Base-by-base conservation (phyloP, 2,113 vertebrate genomes). In the Aleadryas rufinucha region DNA sequence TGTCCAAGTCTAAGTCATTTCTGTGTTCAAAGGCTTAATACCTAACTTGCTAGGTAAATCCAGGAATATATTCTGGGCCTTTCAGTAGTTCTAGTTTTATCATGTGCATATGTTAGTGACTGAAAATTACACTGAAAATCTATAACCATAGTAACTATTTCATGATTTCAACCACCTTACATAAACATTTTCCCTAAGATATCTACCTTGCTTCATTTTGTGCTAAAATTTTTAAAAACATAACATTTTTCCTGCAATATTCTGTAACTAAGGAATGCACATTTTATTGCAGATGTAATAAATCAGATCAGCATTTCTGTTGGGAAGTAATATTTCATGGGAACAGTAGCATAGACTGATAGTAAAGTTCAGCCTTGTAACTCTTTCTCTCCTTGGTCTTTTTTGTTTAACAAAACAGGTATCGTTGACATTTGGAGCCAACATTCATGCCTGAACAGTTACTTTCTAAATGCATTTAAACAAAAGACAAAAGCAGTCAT, bases 401-500 rank as follows among this genome's bases (percentile, higher is more conserved):
- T 93, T 84, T 86, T 65, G 76, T 89, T 68, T 68, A 87, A 83
- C 50, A 74, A 94, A 97, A 93, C 92, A 98, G 95, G 74, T 98
- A 95, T 93, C 79, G 44, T n/a, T 90, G 86, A 78, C 87, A 89
- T 68, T 96, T 94, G 70, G 37, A 95, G 70, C 82, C 64, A 81
- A 69, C 37, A 65, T 94, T 94, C 95, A 88, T 96, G 96, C 65
- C 96, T 87, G 72, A 95, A 78, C 95, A 97, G 44, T n/a, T 92
- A 81, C 80, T 82, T 93, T 95, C 76, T 93, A 78, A 91, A 91
- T 33, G 75, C 75, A 92, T 79, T 91, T 90, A 85, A 91, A 92
- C 83, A 97, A 95, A 95, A 89, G 85, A 95, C 94, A 97, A 95
- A 97, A 90, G 83, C 50, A 74, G 15, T 84, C 65, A 96, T 96